Evolutionary conservation across 2,113 vertebrate species (phyloP).

Genomic region (Dunckerocampus dactyliophorus): DNA sequence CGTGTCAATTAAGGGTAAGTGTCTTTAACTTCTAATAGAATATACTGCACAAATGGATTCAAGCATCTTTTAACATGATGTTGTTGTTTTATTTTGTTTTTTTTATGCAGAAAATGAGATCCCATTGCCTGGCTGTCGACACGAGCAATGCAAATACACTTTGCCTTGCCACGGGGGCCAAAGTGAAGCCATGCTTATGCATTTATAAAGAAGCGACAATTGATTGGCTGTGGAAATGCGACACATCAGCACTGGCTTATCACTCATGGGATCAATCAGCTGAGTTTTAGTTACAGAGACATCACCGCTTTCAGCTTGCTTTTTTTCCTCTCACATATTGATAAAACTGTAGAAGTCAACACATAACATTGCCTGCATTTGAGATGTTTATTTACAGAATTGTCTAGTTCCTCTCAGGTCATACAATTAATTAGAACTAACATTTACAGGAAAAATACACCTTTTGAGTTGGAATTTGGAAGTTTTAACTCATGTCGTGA

Average conservation of each 20-base stretch:
- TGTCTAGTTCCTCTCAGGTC: no score
- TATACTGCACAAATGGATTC: not conserved
- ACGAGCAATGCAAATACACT: conserved; percentile 1
- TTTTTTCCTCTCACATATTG: not conserved
- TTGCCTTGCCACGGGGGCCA: conserved; percentile 5
- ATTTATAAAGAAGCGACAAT: conserved; percentile 45
- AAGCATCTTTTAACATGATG: not conserved
- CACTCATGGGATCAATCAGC: conserved; percentile 43
- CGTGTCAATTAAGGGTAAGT: no score
- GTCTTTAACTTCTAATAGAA: no score
- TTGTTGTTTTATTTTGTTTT: not conserved
- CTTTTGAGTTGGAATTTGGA: no score
- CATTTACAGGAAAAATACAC: no score
- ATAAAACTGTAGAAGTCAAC: not conserved
- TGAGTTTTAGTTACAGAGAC: conserved; percentile 32
- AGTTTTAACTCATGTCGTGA: no score
- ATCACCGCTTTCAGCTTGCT: not conserved
- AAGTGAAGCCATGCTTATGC: conserved; percentile 28
- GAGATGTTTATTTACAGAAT: no score
- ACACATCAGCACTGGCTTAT: conserved; percentile 50
- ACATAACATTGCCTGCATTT: no score
- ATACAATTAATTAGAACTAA: no score
- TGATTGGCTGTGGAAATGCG: conserved; percentile 52
- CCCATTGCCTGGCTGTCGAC: not conserved
- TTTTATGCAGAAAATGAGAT: not conserved